Base-by-base conservation (phyloP, 2,797 vertebrate species). In the Chelonia mydas region DNA sequence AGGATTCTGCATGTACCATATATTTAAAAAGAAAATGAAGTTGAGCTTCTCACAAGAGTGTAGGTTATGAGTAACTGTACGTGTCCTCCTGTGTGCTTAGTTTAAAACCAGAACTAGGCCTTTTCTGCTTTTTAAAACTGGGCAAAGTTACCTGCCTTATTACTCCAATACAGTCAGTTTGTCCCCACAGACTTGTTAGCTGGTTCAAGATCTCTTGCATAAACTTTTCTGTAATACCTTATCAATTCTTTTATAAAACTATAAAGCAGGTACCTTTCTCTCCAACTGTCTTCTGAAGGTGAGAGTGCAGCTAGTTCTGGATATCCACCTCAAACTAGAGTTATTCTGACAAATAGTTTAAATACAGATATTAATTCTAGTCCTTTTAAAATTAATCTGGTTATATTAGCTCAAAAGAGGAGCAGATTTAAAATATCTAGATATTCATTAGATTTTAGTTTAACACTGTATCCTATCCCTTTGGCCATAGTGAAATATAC, bases 51-150 rank as follows among this genome's bases (percentile, higher is more conserved):
- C n/a, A 54, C 55, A 65, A 27, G 23, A 59, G 5, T 84, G 65
- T 57, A 50, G 33, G 91, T 86, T 79, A 84, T 7, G 17, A 81
- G 1, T 77, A 68, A 68, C 16, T 68, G 2, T 59, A 5, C 28
- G 16, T 77, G 33, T 81, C 94, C 11, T 95, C 89, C 57, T 31
- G 2, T 55, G 81, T 27, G 23, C 68, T 94, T 82, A 59, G 74
- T 65, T 53, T 81, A 65, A 89, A 92, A 31, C 37, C 31, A 17
- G 57, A 90, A 82, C 19, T 65, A 41, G 72, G 86, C 16, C 92
- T 3, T 65, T 0, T 0, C 0, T 10, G 12, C 37, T 68, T 91
- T 57, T 28, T 57, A 27, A 57, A 57, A 12, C 55, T 57, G 27
- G 11, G 55, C 55, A 57, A 57, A 28, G 27, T 57, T 78, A 74